Percentiles rank a stretch among this genome's conserved stretches.
Conservation (phyloP, 2,113 vertebrate species). For the Tringa solitaria region DNA sequence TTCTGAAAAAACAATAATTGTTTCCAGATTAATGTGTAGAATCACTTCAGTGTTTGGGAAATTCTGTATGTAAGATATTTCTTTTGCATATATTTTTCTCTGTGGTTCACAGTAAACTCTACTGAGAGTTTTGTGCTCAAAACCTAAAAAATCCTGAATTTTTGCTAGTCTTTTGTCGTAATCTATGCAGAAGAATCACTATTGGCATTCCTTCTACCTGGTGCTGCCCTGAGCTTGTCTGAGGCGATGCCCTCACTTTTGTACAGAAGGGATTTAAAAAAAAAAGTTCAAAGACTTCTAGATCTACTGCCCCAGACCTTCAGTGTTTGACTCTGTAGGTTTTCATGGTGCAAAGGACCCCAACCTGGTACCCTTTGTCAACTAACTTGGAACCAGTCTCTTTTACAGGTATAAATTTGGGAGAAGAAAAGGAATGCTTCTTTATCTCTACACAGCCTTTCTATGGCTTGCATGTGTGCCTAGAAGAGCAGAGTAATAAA, state of each 20-base stretch:
- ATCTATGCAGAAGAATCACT: neutral
- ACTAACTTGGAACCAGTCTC: neutral
- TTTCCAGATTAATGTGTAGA: neutral
- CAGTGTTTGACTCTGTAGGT: neutral
- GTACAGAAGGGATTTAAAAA: neutral
- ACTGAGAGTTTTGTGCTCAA: neutral
- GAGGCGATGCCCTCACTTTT: neutral
- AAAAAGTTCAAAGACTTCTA: neutral
- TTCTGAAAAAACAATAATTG: neutral
- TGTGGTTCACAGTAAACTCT: neutral
- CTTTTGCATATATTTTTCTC: neutral
- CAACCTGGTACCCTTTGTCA: neutral
- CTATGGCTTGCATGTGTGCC: neutral
- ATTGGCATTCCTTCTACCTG: neutral
- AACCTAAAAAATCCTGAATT: neutral
- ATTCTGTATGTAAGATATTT: neutral
- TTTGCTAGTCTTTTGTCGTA: neutral
- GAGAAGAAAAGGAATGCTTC: neutral
- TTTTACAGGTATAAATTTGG: neutral
- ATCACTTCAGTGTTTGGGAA: neutral
- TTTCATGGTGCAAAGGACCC: neutral
- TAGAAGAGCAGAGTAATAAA: neutral
- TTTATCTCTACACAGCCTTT: neutral
- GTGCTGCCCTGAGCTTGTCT: neutral
- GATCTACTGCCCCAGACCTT: neutral